A percentile compares a stretch with the other conserved stretches of the same genome.
These are phyloP conservation scores for Crossocerus cetratus DNA, from an alignment of 2,888 invertebrate species.

Conservation along the genomic window DNA sequence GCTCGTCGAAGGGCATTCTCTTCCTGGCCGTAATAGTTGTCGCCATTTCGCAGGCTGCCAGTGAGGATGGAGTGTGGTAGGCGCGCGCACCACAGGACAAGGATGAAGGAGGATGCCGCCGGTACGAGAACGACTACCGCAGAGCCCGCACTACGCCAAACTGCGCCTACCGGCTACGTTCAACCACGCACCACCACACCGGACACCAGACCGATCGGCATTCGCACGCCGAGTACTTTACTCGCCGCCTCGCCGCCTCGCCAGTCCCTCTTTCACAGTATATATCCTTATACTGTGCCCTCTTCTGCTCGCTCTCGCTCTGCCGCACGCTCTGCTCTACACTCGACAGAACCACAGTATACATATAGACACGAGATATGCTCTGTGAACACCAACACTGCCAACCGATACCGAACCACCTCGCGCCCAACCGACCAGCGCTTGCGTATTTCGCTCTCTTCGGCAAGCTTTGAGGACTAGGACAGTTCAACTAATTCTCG, in stretches of 20 bases:
- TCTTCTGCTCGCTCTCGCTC: too few relatives aligned
- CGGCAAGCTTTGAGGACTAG: too few relatives aligned
- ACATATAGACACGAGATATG: too few relatives aligned
- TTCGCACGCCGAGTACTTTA: slow-evolving; percentile 16
- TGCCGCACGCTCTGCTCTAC: too few relatives aligned
- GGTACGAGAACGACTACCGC: background rate
- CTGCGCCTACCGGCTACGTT: background rate
- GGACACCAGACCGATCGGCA: slow-evolving; percentile 4
- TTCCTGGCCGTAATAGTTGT: slow-evolving; percentile 14
- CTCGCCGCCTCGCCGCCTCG: background rate
- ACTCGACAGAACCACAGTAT: too few relatives aligned
- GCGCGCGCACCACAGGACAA: background rate
- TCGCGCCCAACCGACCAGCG: background rate
- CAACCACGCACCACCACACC: slow-evolving; percentile 1
- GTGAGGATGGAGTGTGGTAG: too few relatives aligned
- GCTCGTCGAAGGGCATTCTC: background rate
- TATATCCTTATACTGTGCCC: background rate
- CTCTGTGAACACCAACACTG: background rate
- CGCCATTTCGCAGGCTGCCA: slow-evolving; percentile 6
- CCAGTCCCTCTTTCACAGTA: slow-evolving; percentile 5
- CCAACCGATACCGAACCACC: background rate
- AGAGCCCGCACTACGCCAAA: background rate
- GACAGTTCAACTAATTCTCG: too few relatives aligned
- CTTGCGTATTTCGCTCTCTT: background rate
- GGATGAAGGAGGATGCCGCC: background rate